Base-by-base conservation (phyloP, 2,888 invertebrate genomes). In the Stomorhina lunata region DNA sequence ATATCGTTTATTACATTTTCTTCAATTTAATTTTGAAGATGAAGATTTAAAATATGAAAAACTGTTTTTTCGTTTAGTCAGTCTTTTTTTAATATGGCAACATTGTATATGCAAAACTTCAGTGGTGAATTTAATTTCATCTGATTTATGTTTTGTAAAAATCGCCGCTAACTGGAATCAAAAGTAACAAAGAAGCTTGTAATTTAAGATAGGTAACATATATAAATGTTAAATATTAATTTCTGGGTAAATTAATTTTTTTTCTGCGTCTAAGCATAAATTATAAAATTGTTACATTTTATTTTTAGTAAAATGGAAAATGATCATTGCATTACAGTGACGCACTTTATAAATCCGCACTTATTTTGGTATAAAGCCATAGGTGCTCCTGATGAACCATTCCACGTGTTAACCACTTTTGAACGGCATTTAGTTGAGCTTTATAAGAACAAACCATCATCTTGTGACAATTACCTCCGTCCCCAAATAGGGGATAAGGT, bases 271-370 rank as follows among this genome's bases (percentile, higher is more conserved):
- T n/a, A n/a, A n/a, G n/a, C n/a, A 0, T n/a, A n/a, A 27, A 53
- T 55, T 0, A 29, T 55, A 20, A 20, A 43, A 40, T 4, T n/a
- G 10, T 9, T 25, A 1, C 3, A 45, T 45, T 17, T 6, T 6
- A 7, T 6, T 17, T 9, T 7, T 6, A 7, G 2, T 20, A 79
- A 66, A 66, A 79, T 79, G 86, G 84, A 79, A 12, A 73, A 65
- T 25, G 85, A 84, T 34, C 82, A 86, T 40, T 84, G 81, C 40
- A 84, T 87, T 9, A 32, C 85, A 0, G 78, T 87, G 15, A 85
- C 87, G 0, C 87, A 87, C 34, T 87, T 86, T 48, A 87, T 87
- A 22, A 87, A 87, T 79, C 87, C 87, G 0, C 86, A 87, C 63
- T 53, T 86, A 12, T 87, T 87, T 73, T 87, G 87, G 87, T 87